Evolutionary conservation across 2,113 vertebrate genomes (phyloP), one percentile per base, ranked within the genome.

Genomic region (Lampris incognitus): DNA sequence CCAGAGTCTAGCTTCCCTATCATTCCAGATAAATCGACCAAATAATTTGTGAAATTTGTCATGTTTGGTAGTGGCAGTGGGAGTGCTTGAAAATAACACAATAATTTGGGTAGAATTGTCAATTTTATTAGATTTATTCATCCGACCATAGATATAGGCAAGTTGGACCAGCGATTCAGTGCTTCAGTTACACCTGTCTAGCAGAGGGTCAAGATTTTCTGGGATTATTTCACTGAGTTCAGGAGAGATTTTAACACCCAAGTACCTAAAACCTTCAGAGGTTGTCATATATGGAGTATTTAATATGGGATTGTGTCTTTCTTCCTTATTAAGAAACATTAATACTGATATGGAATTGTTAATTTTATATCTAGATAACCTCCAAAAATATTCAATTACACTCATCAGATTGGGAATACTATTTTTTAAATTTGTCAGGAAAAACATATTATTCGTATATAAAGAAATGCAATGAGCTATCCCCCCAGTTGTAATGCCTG

Each of bases 121-220:
- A 55, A 69, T 56, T 77, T 77, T 55, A 64, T 77, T 6, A 77
- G 11, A 70, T 77, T 77, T 55, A 77, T 77, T 66, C 42, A 44
- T 72, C 76, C 54, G 37, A 77, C 11, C 74, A 77, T 69, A 11
- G 62, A 69, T 63, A 77, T 66, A 41, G 68, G 68, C 54, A 74
- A 63, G 37, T 59, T 62, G 41, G 63, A 68, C 70, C 64, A 73
- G 6, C 37, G 44, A 40, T 75, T 42, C 37, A 81, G 56, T 59
- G 36, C 9, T n/a, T 72, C 57, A 54, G 10, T 67, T 9, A 66
- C 55, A 65, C 40, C 37, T 3, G 64, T 13, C 10, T 49, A 55
- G 9, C 11, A 55, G 52, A 46, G 69, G 67, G 37, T 82, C 57
- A n/a, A 72, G 72, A 42, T 82, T 82, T 49, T 52, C 37, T 60